Evolutionary conservation across 2,888 invertebrate genomes (phyloP).

Genomic region (Drosophila putrida): DNA sequence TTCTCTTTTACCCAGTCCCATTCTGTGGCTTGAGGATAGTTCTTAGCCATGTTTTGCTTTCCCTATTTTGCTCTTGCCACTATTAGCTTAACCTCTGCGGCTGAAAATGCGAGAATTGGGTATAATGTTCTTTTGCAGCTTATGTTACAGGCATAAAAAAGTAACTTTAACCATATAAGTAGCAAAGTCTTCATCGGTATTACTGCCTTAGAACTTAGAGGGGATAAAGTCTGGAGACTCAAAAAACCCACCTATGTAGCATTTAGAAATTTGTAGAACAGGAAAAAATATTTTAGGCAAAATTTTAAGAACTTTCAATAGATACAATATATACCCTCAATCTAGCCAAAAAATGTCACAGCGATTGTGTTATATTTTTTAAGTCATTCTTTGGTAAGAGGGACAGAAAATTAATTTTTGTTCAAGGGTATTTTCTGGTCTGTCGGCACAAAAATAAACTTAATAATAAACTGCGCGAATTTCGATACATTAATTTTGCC

Average conservation of each 20-base stretch:
- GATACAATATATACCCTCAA: no score
- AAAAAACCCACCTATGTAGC: no score
- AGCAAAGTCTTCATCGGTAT: not conserved
- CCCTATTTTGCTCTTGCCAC: slow-evolving; percentile 14
- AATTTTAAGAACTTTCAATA: no score
- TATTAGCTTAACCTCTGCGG: slow-evolving; percentile 20
- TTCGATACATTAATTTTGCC: slow-evolving; percentile 3
- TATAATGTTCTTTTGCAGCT: no score
- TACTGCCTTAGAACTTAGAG: no score
- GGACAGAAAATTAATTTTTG: slow-evolving; percentile 75
- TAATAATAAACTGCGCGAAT: slow-evolving; percentile 9
- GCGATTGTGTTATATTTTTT: no score
- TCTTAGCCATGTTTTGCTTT: slow-evolving; percentile 66
- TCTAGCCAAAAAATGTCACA: no score
- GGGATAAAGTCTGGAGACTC: no score
- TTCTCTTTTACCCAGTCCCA: slow-evolving; percentile 3
- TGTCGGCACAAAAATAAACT: slow-evolving; percentile 8
- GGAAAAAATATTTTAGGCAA: no score
- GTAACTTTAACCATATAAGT: no score
- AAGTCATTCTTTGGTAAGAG: slow-evolving; percentile 59
- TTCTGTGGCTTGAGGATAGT: slow-evolving; percentile 51
- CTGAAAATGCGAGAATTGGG: not conserved
- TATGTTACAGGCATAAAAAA: no score
- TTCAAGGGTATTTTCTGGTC: slow-evolving; percentile 65
- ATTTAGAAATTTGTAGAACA: no score